Evolutionary conservation across 2,888 invertebrate genomes (phyloP).

Genomic region (Aporophyla lueneburgensis): DNA sequence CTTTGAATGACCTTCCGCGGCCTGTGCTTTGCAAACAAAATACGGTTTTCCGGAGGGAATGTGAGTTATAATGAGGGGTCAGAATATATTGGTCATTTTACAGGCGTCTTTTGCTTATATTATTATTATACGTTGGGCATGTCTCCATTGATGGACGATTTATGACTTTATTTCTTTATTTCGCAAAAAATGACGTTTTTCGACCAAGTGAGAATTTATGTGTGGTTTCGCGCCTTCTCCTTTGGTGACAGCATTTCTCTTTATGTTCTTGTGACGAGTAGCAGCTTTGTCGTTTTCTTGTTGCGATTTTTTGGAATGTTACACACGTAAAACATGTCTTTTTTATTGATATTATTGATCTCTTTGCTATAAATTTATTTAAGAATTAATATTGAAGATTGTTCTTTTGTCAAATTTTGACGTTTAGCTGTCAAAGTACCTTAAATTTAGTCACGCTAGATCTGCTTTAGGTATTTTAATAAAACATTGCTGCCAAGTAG

Average conservation of each 20-base stretch:
- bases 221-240: slow-evolving; percentile 40
- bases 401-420: slow-evolving; percentile 15
- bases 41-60: slow-evolving; percentile 31
- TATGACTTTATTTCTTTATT: slow-evolving; percentile 42
- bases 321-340: neutral
- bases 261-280: slow-evolving; percentile 33
- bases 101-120: slow-evolving; percentile 53
- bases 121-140: slow-evolving; percentile 48
- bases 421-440: slow-evolving; percentile 29
- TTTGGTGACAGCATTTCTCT: slow-evolving; percentile 33
- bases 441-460: neutral
- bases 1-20: slow-evolving; percentile 15
- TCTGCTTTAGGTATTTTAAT: neutral
- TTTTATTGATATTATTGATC: neutral
- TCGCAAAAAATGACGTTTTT: slow-evolving; percentile 47
- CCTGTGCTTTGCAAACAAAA: slow-evolving; percentile 19
- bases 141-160: slow-evolving; percentile 64
- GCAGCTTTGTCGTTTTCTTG: slow-evolving; percentile 14
- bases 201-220: slow-evolving; percentile 57
- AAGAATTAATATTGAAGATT: neutral
- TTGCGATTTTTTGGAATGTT: slow-evolving; percentile 1
- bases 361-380: neutral
- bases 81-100: slow-evolving; percentile 60
- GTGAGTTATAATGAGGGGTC: slow-evolving; percentile 56
- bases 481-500: neutral